Evolutionary conservation across 2,797 vertebrate genomes (phyloP).

Genomic region (Schizothorax lantsangensis): DNA sequence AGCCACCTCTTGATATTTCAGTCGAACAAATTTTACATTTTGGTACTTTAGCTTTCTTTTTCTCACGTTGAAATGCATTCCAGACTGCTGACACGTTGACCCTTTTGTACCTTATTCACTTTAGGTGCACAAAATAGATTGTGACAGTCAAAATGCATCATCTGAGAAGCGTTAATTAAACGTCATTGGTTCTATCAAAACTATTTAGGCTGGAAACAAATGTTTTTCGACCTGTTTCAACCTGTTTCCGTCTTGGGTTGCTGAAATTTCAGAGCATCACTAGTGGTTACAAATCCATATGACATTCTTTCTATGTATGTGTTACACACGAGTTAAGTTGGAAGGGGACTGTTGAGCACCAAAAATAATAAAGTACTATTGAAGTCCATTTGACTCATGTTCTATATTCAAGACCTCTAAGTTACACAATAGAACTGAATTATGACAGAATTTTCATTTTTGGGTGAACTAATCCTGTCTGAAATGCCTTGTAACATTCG

Average conservation of each 20-base stretch:
- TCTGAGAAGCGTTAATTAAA: background rate
- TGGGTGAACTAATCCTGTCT: background rate
- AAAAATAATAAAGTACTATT: constrained; percentile 11
- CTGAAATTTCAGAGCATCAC: background rate
- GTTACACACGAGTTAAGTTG: background rate
- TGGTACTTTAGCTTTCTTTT: background rate
- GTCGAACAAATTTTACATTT: background rate
- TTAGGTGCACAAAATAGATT: background rate
- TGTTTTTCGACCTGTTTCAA: rapidly evolving
- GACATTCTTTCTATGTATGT: background rate
- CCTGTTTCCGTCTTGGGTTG: background rate
- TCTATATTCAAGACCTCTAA: background rate
- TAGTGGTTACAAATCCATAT: background rate
- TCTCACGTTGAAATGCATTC: background rate
- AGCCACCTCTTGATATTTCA: background rate
- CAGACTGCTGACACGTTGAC: background rate
- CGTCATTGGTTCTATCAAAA: background rate
- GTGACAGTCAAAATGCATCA: background rate
- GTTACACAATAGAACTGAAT: background rate
- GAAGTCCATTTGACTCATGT: background rate
- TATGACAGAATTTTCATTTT: background rate
- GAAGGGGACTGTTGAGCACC: constrained; percentile 15
- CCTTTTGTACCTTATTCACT: background rate
- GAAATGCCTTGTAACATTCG: background rate
- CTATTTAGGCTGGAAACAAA: background rate